Evolutionary conservation across 2,888 invertebrate species (phyloP).

Genomic region (Sipha maydis): DNA sequence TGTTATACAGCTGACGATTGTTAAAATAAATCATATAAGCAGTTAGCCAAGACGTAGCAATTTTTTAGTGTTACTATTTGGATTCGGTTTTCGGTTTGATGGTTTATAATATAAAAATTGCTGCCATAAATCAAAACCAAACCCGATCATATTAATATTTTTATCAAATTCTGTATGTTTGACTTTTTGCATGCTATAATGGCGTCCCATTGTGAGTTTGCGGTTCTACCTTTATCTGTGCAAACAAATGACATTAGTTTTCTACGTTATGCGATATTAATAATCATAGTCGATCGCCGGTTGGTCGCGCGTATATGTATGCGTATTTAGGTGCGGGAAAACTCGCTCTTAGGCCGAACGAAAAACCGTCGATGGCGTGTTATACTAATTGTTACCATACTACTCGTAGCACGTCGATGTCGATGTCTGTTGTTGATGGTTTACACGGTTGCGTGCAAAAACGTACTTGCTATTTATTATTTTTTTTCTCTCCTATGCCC

Average conservation of each 20-base stretch:
- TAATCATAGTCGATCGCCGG: too few species aligned
- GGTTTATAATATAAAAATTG: neutral
- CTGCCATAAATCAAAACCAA: constrained; percentile 9
- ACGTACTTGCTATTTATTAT: neutral
- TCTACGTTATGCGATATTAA: too few species aligned
- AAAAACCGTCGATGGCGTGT: neutral
- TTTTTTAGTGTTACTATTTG: neutral
- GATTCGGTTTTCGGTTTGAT: neutral
- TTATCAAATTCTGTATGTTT: too few species aligned
- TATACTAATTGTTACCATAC: too few species aligned
- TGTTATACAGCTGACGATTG: too few species aligned
- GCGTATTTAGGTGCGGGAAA: too few species aligned
- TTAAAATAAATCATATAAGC: constrained; percentile 7
- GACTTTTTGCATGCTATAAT: too few species aligned
- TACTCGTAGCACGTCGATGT: neutral
- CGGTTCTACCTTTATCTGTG: too few species aligned
- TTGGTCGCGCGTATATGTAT: too few species aligned
- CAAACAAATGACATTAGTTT: too few species aligned
- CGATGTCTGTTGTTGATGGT: neutral
- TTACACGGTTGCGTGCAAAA: neutral
- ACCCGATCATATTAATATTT: too few species aligned
- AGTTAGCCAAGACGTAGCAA: neutral
- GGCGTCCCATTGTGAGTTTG: too few species aligned
- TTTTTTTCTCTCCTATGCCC: neutral
- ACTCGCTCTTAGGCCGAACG: neutral